Conservation (phyloP, 2,888 invertebrate genomes). For the Suillia variegata region DNA sequence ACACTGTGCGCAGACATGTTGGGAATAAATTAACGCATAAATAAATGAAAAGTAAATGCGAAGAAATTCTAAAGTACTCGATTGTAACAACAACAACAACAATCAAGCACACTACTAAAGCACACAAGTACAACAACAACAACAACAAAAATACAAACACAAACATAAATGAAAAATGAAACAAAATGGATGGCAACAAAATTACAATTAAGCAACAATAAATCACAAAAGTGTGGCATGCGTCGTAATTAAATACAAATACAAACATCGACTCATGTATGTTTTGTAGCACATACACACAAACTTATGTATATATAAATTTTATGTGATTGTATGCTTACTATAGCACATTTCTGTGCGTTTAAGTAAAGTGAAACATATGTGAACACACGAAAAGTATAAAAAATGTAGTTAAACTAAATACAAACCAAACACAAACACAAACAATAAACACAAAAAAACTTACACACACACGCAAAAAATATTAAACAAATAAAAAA, state of each 20-base stretch:
- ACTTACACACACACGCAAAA: neutral
- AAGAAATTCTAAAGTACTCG: neutral
- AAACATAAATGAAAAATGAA: too few relatives aligned
- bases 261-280: too few relatives aligned
- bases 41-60: neutral
- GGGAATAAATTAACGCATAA: neutral
- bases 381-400: neutral
- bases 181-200: neutral
- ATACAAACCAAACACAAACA: neutral
- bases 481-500: neutral
- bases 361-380: neutral
- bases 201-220: constrained; percentile 1
- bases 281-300: neutral
- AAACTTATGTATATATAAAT: neutral
- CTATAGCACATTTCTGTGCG: too few relatives aligned
- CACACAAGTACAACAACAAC: neutral
- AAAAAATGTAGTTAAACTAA: too few relatives aligned
- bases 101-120: too few relatives aligned
- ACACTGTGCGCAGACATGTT: neutral
- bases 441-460: neutral
- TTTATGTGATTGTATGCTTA: too few relatives aligned
- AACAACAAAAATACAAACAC: neutral
- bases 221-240: neutral
- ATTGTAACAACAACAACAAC: too few relatives aligned
- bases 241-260: neutral